Percentiles rank a stretch among this genome's conserved stretches.
Evolutionary conservation across 2,888 invertebrate genomes (phyloP).

Genomic region (Tetanocera ferruginea): DNA sequence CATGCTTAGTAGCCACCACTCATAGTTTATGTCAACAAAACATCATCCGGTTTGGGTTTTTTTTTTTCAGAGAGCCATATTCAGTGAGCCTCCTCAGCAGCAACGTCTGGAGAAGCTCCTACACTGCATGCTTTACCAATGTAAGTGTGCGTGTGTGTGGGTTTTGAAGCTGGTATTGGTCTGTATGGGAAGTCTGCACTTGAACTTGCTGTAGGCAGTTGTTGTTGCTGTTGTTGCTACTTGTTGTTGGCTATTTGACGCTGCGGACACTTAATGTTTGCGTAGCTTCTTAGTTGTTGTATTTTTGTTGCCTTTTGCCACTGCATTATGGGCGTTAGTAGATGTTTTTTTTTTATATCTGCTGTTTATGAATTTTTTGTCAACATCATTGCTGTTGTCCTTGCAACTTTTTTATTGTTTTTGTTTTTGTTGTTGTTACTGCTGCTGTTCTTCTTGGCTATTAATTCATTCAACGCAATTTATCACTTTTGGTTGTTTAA

Average conservation of each 20-base stretch:
- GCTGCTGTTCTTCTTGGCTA: constrained; percentile 53
- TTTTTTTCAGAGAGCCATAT: constrained; percentile 39
- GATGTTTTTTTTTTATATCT: background rate
- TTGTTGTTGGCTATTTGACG: constrained; percentile 44
- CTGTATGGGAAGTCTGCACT: constrained; percentile 53
- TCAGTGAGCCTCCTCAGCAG: constrained; percentile 37
- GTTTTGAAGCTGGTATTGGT: constrained; percentile 29
- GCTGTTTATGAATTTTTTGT: constrained; percentile 1
- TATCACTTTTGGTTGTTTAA: constrained; percentile 64
- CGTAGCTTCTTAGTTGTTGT: constrained; percentile 25
- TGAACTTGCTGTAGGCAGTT: constrained; percentile 54
- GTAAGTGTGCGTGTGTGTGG: background rate
- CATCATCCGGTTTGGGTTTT: constrained; percentile 56
- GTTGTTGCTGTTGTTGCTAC: constrained; percentile 42
- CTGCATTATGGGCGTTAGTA: constrained; percentile 52
- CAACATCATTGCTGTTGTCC: background rate
- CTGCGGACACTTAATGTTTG: constrained; percentile 16
- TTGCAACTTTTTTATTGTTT: constrained; percentile 29
- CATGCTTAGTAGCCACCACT: constrained; percentile 51
- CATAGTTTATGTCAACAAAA: constrained; percentile 65
- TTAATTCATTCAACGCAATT: constrained; percentile 66
- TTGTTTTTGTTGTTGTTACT: constrained; percentile 26
- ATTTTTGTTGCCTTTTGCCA: constrained; percentile 46
- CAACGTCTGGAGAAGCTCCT: constrained; percentile 37
- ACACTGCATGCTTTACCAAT: constrained; percentile 24